Base-by-base conservation (phyloP, 2,888 invertebrate species). In the Arctia plantaginis region DNA sequence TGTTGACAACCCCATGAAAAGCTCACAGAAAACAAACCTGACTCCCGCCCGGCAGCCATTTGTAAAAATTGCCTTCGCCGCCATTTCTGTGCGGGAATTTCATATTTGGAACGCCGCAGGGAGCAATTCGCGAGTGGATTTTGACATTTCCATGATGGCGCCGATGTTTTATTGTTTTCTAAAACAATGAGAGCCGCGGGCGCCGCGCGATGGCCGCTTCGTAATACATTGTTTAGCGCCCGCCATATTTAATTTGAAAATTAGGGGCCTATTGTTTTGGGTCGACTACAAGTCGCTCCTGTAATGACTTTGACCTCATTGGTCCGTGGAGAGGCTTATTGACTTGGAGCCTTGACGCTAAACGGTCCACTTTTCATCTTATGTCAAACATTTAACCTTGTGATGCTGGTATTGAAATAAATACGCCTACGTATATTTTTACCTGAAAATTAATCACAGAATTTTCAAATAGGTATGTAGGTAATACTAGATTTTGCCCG, bases 11-110 rank as follows among this genome's bases (percentile, higher is more conserved):
- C 86, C 86, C 86, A 82, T 85, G 85, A 86, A 85, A 86, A 86
- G 83, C 84, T 84, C 82, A 80, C 87, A 88, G 83, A 90, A 87
- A 90, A 90, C 91, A 91, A 89, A 91, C 91, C 90, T 90, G 88
- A 86, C 88, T 88, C 90, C 90, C 90, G 89, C 90, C 83, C 91
- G 94, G 94, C 95, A 93, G 95, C 95, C 95, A 95, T 95, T 95
- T 95, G 94, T 94, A 95, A 95, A 94, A 94, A 94, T 94, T 94
- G 92, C 94, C 95, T 93, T 88, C 92, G 92, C 91, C 95, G 94
- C 95, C 95, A 95, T 94, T 95, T 95, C 90, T 93, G 86, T 91
- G 93, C 93, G 94, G 90, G 93, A 93, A 94, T 94, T 94, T 94
- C 93, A 94, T 94, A 95, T 95, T 94, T 93, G 91, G 90, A 92